These are phyloP conservation scores for Calonectris borealis DNA, from an alignment of 2,113 vertebrate species.

Conservation along the genomic window DNA sequence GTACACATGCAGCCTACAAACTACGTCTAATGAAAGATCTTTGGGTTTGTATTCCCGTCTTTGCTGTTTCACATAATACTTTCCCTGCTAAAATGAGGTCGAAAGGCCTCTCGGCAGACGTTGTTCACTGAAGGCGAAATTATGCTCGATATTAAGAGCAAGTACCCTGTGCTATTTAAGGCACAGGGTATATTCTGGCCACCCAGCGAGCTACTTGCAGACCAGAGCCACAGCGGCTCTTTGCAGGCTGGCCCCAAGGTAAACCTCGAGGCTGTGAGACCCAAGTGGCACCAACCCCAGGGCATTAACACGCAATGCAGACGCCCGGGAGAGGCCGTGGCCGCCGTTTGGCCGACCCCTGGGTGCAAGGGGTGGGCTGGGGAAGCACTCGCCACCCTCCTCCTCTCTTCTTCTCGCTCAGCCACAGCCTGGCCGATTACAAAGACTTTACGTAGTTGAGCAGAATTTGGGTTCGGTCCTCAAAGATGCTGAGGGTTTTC, in stretches of 20 bases:
- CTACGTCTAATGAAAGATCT: not conserved
- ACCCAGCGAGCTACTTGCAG: not conserved
- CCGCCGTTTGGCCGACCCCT: not conserved
- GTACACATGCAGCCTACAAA: not conserved
- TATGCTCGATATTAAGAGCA: not conserved
- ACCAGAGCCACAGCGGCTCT: not conserved
- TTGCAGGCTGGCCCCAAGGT: rapidly evolving
- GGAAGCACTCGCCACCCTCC: not conserved
- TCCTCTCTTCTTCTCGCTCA: not conserved
- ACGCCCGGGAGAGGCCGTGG: not conserved
- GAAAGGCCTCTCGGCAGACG: not conserved
- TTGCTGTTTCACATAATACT: not conserved
- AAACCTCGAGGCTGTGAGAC: not conserved
- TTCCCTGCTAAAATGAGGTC: not conserved
- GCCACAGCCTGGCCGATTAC: not conserved
- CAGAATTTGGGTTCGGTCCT: not conserved
- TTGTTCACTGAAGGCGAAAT: not conserved
- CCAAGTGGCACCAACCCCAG: not conserved
- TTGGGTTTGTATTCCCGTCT: not conserved
- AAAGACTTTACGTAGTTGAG: not conserved
- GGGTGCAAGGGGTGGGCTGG: not conserved
- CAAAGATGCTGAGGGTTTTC: not conserved
- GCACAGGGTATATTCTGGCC: not conserved
- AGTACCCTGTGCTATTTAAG: not conserved
- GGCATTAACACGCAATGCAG: not conserved